phyloP scores from a whole-genome alignment of 2,888 invertebrate genomes.

The Escarpia spicata region DNA sequence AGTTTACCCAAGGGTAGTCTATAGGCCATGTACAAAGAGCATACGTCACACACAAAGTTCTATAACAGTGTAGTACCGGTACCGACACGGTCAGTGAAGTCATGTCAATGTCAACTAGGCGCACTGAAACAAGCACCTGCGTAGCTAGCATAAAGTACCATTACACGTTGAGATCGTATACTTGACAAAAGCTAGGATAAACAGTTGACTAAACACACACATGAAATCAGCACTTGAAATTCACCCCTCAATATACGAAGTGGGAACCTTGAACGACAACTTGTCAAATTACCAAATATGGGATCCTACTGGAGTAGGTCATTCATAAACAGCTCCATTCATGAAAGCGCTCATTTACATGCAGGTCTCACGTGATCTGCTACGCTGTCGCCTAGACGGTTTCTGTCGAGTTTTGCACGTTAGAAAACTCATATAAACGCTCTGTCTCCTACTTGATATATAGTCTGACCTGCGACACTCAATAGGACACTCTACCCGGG shows the following conservation, averaged over 20 bases:
- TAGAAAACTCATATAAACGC: background rate
- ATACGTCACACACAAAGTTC: background rate
- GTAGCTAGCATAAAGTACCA: background rate
- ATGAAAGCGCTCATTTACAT: background rate
- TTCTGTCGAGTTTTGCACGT: background rate
- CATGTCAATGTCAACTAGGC: background rate
- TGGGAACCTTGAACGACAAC: background rate
- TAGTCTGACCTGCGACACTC: background rate
- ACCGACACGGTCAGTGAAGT: background rate
- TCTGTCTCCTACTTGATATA: slow-evolving; percentile 1
- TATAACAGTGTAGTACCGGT: background rate
- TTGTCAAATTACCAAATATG: background rate
- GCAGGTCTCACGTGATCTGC: background rate
- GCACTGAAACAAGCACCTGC: background rate
- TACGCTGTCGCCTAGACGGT: background rate
- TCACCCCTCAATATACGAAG: background rate
- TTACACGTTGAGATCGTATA: background rate
- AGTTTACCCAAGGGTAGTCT: background rate
- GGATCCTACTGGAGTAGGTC: background rate
- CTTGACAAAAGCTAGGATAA: background rate
- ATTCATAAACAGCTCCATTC: slow-evolving; percentile 1
- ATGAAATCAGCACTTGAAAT: background rate
- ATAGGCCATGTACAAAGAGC: background rate
- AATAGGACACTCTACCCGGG: background rate
- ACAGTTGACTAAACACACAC: background rate